Conservation (phyloP, 1,140 invertebrate species). For the Augochlora pura region DNA sequence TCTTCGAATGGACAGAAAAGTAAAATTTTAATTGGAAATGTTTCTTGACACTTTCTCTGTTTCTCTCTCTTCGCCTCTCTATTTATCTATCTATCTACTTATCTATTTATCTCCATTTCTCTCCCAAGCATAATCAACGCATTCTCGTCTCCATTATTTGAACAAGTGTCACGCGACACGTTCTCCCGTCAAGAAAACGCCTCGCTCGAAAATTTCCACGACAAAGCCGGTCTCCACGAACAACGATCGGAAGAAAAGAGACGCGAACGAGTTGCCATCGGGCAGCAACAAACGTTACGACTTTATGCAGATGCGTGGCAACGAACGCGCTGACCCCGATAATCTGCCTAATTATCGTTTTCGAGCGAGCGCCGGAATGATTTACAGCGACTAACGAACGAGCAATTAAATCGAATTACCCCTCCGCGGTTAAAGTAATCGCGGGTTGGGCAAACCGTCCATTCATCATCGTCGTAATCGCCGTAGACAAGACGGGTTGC, state of each 20-base stretch:
- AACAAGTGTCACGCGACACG: background rate
- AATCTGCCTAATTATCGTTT: background rate
- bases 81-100: too few relatives aligned
- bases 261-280: background rate
- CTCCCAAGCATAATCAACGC: too few relatives aligned
- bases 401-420: background rate
- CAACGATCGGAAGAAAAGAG: too few relatives aligned
- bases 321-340: background rate
- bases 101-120: too few relatives aligned
- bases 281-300: background rate
- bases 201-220: too few relatives aligned
- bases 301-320: background rate
- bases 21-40: too few relatives aligned
- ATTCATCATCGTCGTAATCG: slow-evolving; percentile 16
- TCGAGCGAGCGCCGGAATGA: background rate
- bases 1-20: too few relatives aligned
- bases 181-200: too few relatives aligned
- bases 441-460: background rate
- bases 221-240: too few relatives aligned
- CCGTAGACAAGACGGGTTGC: background rate
- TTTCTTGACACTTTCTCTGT: too few relatives aligned
- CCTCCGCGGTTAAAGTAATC: background rate
- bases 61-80: too few relatives aligned
- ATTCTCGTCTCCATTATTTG: background rate
- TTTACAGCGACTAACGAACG: background rate